These are phyloP conservation scores for Atta cephalotes DNA, from an alignment of 1,140 invertebrate species.

Conservation along the genomic window DNA sequence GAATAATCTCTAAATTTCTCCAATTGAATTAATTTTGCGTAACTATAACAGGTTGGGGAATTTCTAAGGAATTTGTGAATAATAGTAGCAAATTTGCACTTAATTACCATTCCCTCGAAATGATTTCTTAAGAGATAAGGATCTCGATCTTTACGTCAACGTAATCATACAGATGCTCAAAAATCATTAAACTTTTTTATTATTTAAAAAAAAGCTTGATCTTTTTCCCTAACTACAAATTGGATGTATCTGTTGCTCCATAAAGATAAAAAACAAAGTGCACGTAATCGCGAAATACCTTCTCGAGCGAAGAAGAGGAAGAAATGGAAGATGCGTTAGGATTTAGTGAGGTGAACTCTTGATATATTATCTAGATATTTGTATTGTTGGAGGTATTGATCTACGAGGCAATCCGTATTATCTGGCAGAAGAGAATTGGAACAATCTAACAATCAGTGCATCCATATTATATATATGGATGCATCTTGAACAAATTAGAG, in stretches of 20 bases:
- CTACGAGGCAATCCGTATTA: constrained; percentile 31
- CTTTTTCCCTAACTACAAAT: background rate
- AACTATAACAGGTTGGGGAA: background rate
- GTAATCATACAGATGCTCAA: background rate
- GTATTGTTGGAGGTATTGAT: constrained; percentile 29
- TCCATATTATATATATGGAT: background rate
- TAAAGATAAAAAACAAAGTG: constrained; percentile 25
- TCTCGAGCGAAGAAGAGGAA: constrained; percentile 8
- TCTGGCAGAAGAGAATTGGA: constrained; percentile 34
- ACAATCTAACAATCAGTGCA: constrained; percentile 27
- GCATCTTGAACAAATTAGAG: constrained; percentile 8
- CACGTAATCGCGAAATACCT: constrained; percentile 29
- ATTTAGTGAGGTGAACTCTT: background rate
- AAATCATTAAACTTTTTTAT: background rate
- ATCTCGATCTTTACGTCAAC: background rate
- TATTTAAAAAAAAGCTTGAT: background rate
- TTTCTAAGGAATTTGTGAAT: background rate
- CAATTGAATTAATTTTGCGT: background rate
- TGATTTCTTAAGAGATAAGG: background rate
- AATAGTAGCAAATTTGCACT: background rate
- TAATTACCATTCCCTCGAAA: background rate
- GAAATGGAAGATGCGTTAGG: background rate
- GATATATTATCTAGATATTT: constrained; percentile 55
- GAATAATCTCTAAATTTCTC: constrained; percentile 5
- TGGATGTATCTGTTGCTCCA: background rate